Evolutionary conservation across 1,140 invertebrate species (phyloP).

Genomic region (Protaetia brevitarsis): DNA sequence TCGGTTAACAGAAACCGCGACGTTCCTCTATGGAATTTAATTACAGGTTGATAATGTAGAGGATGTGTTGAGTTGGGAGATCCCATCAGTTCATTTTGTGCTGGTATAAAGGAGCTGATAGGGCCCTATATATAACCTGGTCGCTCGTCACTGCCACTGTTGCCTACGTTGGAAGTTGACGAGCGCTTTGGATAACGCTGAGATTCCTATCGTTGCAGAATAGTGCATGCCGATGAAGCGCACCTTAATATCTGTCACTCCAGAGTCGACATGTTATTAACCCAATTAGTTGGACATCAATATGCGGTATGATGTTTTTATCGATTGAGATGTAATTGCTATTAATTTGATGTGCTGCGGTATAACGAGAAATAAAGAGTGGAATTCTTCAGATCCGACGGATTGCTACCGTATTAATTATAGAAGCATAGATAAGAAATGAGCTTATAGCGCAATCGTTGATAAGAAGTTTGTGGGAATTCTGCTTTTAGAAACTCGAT

Average conservation of each 20-base stretch:
- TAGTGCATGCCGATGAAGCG: neutral
- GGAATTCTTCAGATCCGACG: no score
- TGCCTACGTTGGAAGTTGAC: neutral
- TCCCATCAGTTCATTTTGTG: constrained; percentile 2
- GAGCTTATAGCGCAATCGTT: no score
- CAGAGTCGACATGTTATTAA: neutral
- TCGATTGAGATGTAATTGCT: no score
- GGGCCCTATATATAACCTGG: neutral
- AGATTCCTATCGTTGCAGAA: neutral
- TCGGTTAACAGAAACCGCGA: neutral
- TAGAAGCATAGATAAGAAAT: no score
- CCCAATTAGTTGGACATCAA: neutral
- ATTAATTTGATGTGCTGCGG: no score
- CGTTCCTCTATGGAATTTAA: constrained; percentile 2
- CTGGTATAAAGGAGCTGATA: neutral
- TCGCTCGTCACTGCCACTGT: neutral
- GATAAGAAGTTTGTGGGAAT: no score
- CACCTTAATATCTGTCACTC: constrained; percentile 8
- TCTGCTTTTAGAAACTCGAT: no score
- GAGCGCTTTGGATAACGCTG: neutral
- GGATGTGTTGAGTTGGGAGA: constrained; percentile 9
- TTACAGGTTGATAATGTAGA: constrained; percentile 7
- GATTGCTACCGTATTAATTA: no score
- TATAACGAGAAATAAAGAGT: no score
- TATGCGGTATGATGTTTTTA: no score